phyloP scores from a whole-genome alignment of 1,140 invertebrate species.

The Temnothorax curvispinosus region DNA sequence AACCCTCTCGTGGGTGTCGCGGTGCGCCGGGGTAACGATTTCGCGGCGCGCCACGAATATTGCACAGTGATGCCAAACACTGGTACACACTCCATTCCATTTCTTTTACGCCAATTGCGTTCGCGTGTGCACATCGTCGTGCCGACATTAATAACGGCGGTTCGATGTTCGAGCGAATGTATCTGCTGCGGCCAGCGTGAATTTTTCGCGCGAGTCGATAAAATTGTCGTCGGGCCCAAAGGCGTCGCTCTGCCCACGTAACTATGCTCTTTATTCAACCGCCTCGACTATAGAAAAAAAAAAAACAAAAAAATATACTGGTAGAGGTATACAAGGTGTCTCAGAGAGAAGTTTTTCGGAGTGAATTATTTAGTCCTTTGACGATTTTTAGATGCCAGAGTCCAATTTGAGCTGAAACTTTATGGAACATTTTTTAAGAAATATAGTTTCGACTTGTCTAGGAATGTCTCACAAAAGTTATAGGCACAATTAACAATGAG shows the following conservation, averaged over 20 bases:
- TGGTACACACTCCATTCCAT: slow-evolving; percentile 67
- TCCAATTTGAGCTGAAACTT: neutral
- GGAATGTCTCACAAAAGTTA: neutral
- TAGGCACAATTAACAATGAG: neutral
- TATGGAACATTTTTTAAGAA: neutral
- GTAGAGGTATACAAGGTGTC: neutral
- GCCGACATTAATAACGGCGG: slow-evolving; percentile 42
- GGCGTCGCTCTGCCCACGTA: slow-evolving; percentile 31
- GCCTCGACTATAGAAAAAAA: neutral
- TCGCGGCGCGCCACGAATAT: slow-evolving; percentile 70
- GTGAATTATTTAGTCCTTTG: neutral
- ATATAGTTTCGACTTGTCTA: neutral
- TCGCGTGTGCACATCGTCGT: slow-evolving; percentile 38
- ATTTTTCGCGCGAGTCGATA: slow-evolving; percentile 26
- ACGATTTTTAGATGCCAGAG: too few species aligned
- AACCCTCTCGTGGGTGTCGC: neutral
- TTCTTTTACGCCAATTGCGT: slow-evolving; percentile 78
- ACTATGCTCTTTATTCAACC: slow-evolving; percentile 10
- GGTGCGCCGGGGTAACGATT: slow-evolving; percentile 49
- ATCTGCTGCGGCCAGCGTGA: slow-evolving; percentile 48
- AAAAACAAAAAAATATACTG: neutral
- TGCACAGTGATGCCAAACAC: slow-evolving; percentile 85
- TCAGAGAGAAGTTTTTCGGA: neutral
- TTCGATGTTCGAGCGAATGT: slow-evolving; percentile 59
- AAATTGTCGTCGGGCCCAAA: slow-evolving; percentile 29